Percentiles rank a stretch among this genome's conserved stretches.
Conservation (phyloP, 2,113 vertebrate species). For the Stegostoma tigrinum region DNA sequence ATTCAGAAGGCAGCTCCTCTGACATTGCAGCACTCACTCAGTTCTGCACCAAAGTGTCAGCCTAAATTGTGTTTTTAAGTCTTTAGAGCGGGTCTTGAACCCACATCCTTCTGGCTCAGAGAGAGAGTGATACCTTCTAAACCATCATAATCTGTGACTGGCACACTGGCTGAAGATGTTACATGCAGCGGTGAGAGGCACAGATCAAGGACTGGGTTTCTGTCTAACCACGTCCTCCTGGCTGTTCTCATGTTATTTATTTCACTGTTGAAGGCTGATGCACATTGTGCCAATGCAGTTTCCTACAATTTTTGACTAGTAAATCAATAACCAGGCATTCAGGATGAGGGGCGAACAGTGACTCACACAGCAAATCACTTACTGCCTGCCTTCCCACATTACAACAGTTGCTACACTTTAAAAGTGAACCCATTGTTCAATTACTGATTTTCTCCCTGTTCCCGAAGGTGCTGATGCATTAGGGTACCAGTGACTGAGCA, state of each 20-base stretch:
- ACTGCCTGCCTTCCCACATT: neutral
- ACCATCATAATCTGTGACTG: neutral
- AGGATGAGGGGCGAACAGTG: neutral
- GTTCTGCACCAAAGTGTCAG: neutral
- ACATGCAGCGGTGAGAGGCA: neutral
- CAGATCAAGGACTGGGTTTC: neutral
- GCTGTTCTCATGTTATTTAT: neutral
- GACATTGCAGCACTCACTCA: neutral
- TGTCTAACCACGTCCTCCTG: neutral
- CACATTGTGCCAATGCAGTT: neutral
- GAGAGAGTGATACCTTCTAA: neutral
- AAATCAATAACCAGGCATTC: neutral
- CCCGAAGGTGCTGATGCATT: neutral
- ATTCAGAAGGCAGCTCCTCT: neutral
- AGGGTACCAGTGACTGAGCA: neutral
- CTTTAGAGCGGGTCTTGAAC: neutral
- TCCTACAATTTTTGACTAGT: neutral
- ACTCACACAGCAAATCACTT: neutral
- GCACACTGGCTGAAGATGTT: neutral
- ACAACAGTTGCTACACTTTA: neutral
- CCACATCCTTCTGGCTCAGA: neutral
- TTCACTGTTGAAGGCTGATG: neutral
- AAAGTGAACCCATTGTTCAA: neutral
- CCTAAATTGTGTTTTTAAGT: neutral
- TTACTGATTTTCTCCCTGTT: neutral